Percentiles rank a stretch among this genome's conserved stretches.
Evolutionary conservation across 1,140 invertebrate species (phyloP).

Genomic region (Cyclina sinensis): DNA sequence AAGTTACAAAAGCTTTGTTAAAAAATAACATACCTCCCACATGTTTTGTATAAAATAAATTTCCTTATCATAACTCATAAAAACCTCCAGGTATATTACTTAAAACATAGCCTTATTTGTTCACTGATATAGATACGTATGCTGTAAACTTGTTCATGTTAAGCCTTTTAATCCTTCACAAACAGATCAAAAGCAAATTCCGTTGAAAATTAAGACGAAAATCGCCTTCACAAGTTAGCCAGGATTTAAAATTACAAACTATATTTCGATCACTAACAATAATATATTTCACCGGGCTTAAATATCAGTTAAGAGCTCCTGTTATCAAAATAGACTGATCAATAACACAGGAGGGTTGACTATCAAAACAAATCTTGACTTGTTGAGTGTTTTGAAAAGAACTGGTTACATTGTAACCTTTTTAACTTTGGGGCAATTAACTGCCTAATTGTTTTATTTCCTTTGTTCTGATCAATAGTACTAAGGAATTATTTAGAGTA

Average conservation of each 20-base stretch:
- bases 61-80: not conserved
- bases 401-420: not conserved
- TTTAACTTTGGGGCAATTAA: conserved; percentile 19
- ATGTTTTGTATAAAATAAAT: not conserved
- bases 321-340: not conserved
- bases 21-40: conserved; percentile 10
- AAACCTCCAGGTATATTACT: not conserved
- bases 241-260: conserved; percentile 18
- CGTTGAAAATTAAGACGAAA: not conserved
- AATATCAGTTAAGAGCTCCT: conserved; percentile 10
- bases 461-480: not conserved
- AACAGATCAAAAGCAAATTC: conserved; percentile 20
- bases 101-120: not conserved
- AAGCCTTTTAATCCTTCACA: conserved; percentile 1
- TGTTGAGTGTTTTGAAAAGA: conserved; percentile 5
- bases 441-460: conserved; percentile 5
- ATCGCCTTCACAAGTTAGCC: not conserved
- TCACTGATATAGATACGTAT: not conserved
- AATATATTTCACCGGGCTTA: conserved; percentile 15
- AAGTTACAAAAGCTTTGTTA: not conserved
- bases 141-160: not conserved
- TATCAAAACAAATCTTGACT: conserved; percentile 7
- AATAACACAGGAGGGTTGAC: conserved; percentile 9
- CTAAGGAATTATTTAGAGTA: not conserved
- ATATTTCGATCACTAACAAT: conserved; percentile 4